These are phyloP conservation scores for Acanthurus leucopareius DNA, from an alignment of 2,797 vertebrate species.

Conservation along the genomic window DNA sequence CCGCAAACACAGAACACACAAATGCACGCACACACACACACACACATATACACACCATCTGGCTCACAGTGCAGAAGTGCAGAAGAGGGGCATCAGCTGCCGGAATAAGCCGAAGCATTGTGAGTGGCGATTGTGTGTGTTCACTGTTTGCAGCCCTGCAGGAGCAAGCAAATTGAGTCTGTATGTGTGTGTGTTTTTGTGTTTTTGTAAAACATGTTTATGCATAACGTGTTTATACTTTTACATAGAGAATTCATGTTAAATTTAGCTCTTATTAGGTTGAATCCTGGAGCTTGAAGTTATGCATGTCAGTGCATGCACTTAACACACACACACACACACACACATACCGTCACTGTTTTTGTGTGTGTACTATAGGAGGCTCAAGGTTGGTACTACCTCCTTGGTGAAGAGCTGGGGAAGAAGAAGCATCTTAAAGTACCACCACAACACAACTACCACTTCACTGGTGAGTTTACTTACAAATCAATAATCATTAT, in stretches of 20 bases:
- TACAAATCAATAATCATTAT: not conserved
- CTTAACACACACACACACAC: conserved; percentile 14
- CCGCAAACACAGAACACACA: conserved; percentile 27
- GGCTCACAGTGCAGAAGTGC: conserved; percentile 64
- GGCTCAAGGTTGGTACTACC: conserved; percentile 92
- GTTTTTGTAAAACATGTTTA: conserved; percentile 36
- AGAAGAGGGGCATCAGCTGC: conserved; percentile 71
- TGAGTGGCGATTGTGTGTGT: conserved; percentile 37
- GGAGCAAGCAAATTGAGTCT: conserved; percentile 36
- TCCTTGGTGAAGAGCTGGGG: conserved; percentile 90
- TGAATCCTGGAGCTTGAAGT: conserved; percentile 38
- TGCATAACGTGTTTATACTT: conserved; percentile 32
- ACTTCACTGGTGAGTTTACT: conserved; percentile 66
- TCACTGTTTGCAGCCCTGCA: conserved; percentile 50
- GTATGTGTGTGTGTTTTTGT: conserved; percentile 21
- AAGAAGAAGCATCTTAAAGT: conserved; percentile 93
- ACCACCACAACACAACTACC: conserved; percentile 74
- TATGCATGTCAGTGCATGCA: not conserved
- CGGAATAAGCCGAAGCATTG: conserved; percentile 67
- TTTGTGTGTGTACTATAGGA: conserved; percentile 79
- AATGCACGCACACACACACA: conserved; percentile 2
- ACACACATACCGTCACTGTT: not conserved
- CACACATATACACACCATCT: conserved; percentile 55
- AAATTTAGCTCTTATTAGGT: conserved; percentile 58
- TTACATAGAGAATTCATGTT: conserved; percentile 40